Base-by-base conservation (phyloP, 92 coral and sea anemone genomes). In the Heteractis magnifica region DNA sequence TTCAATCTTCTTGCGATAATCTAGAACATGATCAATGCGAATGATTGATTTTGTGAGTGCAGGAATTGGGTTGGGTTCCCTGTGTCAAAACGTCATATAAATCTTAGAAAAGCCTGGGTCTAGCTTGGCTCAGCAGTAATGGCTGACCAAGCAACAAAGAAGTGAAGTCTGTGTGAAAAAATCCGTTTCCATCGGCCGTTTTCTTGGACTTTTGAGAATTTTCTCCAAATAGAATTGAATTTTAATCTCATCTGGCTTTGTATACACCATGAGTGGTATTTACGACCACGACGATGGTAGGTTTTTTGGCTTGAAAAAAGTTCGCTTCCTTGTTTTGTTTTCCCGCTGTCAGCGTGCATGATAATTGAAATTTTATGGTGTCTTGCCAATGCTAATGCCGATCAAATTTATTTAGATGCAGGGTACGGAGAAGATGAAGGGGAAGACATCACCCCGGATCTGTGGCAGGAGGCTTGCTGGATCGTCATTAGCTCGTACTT, bases 401-500 rank as follows among this genome's bases (percentile, higher is more conserved):
- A 5, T 75, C 5, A 18, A 49, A 16, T 52, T 41, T 5, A 23
- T 62, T 23, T 52, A 93, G 98, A 93, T 87, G 93, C 81, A 76
- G 91, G 85, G 7, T 93, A 96, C 89, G 96, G 94, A 20, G 99
- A 96, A 77, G 99, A 94, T 41, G 99, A 96, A 65, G 99, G 98
- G 15, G 99, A 94, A 77, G 99, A 96, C 74, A 96, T 96, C 56
- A 96, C 99, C 0, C 96, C 94, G 60, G 99, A 96, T 89, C 80
- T 94, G 73, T 96, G 99, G 99, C 99, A 96, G 77, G 99, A 96
- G 72, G 99, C 99, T 50, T 96, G 99, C 73, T 96, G 99, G 99
- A 96, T 96, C 72, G 99, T 96, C 86, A 96, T 96, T 79, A 96
- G 99, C 70, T 96, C 99, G 71, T 96, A 96, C 86, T 96, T 96